Evolutionary conservation across 1,140 invertebrate genomes (phyloP).

Genomic region (Drosophila sturtevanti): DNA sequence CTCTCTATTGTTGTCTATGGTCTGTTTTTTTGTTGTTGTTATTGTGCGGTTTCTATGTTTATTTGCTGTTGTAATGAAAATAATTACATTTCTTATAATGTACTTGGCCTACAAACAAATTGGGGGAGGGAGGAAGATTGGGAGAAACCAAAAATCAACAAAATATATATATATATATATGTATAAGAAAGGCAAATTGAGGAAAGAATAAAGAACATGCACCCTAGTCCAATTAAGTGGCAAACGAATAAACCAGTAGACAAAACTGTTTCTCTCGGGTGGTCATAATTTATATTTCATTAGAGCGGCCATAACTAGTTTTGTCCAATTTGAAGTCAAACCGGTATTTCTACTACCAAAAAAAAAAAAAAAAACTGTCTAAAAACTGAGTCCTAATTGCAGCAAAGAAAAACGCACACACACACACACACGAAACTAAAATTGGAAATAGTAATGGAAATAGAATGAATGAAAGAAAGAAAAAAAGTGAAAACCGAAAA

Average conservation of each 20-base stretch:
- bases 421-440: too few species aligned
- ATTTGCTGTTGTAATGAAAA: constrained; percentile 60
- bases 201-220: neutral
- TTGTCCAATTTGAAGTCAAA: constrained; percentile 26
- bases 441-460: neutral
- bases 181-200: constrained; percentile 9
- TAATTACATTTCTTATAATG: constrained; percentile 68
- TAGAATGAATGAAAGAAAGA: constrained; percentile 22
- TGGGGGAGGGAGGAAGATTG: too few species aligned
- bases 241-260: constrained; percentile 64
- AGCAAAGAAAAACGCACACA: constrained; percentile 21
- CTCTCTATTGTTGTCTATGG: constrained; percentile 8
- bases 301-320: constrained; percentile 52
- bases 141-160: neutral
- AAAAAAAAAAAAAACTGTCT: constrained; percentile 36
- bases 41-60: constrained; percentile 14
- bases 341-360: constrained; percentile 35
- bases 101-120: constrained; percentile 8
- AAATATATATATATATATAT: too few species aligned
- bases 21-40: constrained; percentile 18
- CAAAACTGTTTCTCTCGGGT: constrained; percentile 48
- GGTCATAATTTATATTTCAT: constrained; percentile 71
- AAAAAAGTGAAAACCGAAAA: constrained; percentile 29
- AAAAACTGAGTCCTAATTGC: constrained; percentile 38
- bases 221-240: constrained; percentile 53